A percentile compares a stretch with the other conserved stretches of the same genome.
These are phyloP conservation scores for Notodonta dromedarius DNA, from an alignment of 2,888 invertebrate species.

Conservation along the genomic window DNA sequence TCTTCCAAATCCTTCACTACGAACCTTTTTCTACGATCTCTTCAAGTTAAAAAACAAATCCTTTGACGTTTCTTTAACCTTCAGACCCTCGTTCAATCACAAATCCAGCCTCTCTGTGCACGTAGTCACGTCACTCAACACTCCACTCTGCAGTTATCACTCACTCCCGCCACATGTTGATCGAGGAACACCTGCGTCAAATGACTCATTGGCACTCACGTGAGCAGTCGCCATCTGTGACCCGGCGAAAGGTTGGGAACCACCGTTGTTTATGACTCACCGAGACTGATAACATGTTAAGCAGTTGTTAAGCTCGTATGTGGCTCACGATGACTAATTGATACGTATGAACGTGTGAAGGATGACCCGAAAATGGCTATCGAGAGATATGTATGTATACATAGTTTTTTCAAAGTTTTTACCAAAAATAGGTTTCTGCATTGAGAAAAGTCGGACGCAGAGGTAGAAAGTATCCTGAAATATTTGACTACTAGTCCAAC, in stretches of 20 bases:
- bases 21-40: too few relatives aligned
- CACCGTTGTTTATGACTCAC: constrained; percentile 43
- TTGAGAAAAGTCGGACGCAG: too few relatives aligned
- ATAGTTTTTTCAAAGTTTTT: background rate
- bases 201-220: constrained; percentile 42
- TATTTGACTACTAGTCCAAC: too few relatives aligned
- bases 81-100: too few relatives aligned
- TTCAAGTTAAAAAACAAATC: too few relatives aligned
- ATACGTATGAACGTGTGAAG: constrained; percentile 14
- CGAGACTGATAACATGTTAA: constrained; percentile 30
- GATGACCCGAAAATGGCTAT: constrained; percentile 21
- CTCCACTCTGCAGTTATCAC: background rate
- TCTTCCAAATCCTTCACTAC: too few relatives aligned
- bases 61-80: too few relatives aligned
- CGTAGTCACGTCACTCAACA: background rate
- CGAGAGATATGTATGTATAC: background rate
- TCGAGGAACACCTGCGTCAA: constrained; percentile 43
- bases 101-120: background rate
- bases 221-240: constrained; percentile 44
- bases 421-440: background rate
- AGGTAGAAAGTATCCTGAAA: too few relatives aligned
- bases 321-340: constrained; percentile 31
- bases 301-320: constrained; percentile 18
- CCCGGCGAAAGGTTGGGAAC: constrained; percentile 48
- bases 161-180: constrained; percentile 14